These are phyloP conservation scores for Anniella stebbinsi DNA, from an alignment of 2,797 vertebrate species.

Conservation along the genomic window DNA sequence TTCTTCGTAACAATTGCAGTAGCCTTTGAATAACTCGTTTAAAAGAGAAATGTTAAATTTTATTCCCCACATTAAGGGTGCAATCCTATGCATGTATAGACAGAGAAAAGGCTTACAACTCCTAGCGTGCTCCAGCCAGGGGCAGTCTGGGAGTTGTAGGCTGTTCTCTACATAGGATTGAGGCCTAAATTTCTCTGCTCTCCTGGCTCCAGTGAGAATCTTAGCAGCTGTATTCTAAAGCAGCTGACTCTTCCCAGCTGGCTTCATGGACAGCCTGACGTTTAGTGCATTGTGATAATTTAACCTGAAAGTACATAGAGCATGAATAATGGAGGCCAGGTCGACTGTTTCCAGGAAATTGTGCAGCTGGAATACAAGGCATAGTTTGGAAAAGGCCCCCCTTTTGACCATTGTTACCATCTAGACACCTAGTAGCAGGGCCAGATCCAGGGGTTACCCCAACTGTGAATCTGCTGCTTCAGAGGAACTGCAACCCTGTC, in stretches of 20 bases:
- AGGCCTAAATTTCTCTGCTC: neutral
- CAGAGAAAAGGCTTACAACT: too few species aligned
- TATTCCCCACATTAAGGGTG: neutral
- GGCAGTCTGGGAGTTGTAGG: too few species aligned
- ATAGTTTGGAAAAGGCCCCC: neutral
- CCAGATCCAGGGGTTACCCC: neutral
- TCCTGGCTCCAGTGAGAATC: neutral
- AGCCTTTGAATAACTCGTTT: neutral
- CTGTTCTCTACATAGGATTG: too few species aligned
- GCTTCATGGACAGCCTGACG: too few species aligned
- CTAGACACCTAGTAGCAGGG: neutral
- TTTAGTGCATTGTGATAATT: neutral
- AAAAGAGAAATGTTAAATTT: neutral
- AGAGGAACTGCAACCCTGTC: neutral
- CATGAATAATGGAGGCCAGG: neutral
- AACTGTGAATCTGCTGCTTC: neutral
- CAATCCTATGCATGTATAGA: too few species aligned
- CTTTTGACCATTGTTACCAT: neutral
- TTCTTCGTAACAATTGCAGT: neutral
- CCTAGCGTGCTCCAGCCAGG: too few species aligned
- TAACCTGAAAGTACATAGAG: neutral
- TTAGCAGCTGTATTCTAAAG: neutral
- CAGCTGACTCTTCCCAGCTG: neutral
- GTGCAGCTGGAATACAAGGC: too few species aligned
- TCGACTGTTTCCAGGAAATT: too few species aligned